Percentiles rank a stretch among this genome's conserved stretches.
These are phyloP conservation scores for Diplodus puntazzo DNA, from an alignment of 2,797 vertebrate genomes.

Conservation along the genomic window DNA sequence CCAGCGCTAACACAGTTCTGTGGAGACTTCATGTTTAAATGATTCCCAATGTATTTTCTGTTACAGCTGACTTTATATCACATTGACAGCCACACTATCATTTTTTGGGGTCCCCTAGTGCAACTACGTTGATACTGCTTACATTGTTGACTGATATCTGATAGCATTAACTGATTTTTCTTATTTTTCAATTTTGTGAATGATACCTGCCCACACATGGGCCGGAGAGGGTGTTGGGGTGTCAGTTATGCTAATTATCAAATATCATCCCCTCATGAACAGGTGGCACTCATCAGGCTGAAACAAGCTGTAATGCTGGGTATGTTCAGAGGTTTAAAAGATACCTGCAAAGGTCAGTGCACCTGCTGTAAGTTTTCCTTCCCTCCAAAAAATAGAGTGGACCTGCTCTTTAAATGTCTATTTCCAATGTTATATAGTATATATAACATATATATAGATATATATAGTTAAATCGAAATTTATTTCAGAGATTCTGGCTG, in stretches of 20 bases:
- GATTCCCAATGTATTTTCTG: no score
- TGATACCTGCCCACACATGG: neutral
- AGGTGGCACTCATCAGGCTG: neutral
- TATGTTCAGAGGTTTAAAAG: neutral
- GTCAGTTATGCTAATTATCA: neutral
- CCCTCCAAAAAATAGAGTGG: neutral
- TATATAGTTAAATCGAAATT: neutral
- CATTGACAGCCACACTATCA: no score
- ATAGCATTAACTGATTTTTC: neutral
- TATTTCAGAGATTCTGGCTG: neutral
- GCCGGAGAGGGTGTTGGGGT: neutral
- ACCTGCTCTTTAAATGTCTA: neutral
- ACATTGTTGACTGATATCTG: neutral
- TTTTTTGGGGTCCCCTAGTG: no score
- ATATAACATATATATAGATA: no score
- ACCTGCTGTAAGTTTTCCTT: neutral
- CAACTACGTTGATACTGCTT: neutral
- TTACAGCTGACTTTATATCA: no score
- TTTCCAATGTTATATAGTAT: neutral
- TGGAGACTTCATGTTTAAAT: no score
- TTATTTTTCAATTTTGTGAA: neutral
- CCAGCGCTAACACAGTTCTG: no score
- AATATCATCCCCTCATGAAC: neutral
- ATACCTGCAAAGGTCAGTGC: neutral
- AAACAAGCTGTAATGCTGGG: neutral